A percentile compares a stretch with the other conserved stretches of the same genome.
Evolutionary conservation across 2,797 vertebrate genomes (phyloP).

Genomic region (Coregonus ussuriensis): DNA sequence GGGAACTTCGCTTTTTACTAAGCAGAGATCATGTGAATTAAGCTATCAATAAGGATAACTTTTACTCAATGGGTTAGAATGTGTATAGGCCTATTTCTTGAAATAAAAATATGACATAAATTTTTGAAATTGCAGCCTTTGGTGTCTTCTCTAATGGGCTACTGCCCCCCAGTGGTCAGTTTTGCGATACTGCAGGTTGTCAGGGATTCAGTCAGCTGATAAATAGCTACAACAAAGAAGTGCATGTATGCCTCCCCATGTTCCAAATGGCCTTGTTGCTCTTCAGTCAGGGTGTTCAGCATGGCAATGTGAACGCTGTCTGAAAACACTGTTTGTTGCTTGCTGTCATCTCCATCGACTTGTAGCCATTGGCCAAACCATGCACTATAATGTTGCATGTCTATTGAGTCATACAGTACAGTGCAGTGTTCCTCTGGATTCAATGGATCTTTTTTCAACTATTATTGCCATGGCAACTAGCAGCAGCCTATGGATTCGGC

Average conservation of each 20-base stretch:
- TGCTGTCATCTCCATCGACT: constrained; percentile 62
- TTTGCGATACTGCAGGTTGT: background rate
- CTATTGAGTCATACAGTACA: constrained; percentile 32
- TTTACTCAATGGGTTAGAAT: background rate
- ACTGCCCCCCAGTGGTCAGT: background rate
- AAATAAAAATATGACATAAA: background rate
- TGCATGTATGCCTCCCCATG: background rate
- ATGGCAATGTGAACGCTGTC: constrained; percentile 68
- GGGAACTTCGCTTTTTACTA: background rate
- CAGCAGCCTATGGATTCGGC: constrained; percentile 52
- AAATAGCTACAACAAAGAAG: background rate
- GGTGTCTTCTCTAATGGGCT: background rate
- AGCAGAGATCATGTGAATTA: background rate
- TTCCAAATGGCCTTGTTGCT: background rate
- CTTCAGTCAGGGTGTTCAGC: constrained; percentile 54
- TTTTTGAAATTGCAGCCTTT: background rate
- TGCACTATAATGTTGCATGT: constrained; percentile 70
- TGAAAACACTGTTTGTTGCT: constrained; percentile 52
- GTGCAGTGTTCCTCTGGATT: constrained; percentile 58
- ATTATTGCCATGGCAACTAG: constrained; percentile 56
- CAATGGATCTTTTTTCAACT: constrained; percentile 60
- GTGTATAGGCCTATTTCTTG: background rate
- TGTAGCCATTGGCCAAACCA: constrained; percentile 35
- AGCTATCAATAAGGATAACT: background rate
- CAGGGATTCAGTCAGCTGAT: background rate